phyloP scores from a whole-genome alignment of 2,113 vertebrate genomes.

The Hippoglossus stenolepis region DNA sequence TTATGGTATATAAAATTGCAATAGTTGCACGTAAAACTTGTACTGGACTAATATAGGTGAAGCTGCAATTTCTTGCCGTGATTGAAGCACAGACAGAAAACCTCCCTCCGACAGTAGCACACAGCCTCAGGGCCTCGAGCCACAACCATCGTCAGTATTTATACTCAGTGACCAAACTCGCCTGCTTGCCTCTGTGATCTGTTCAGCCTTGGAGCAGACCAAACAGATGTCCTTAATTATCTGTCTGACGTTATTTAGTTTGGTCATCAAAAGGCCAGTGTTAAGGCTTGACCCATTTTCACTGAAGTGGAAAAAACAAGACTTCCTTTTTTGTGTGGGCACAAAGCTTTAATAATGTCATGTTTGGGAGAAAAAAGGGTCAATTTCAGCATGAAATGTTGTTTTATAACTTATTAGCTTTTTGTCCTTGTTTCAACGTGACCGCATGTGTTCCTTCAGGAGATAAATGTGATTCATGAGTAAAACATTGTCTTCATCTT shows the following conservation, averaged over 20 bases:
- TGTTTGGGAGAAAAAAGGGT: no score
- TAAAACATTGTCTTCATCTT: no score
- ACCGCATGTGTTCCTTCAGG: neutral
- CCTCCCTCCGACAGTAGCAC: neutral
- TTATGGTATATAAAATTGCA: no score
- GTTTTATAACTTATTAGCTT: no score
- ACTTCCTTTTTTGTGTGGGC: neutral
- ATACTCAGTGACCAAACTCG: neutral
- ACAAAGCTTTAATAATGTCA: neutral
- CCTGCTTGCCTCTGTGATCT: neutral
- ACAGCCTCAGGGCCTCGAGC: neutral
- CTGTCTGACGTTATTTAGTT: neutral
- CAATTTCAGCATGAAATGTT: no score
- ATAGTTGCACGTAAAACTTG: no score
- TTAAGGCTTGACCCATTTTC: constrained; percentile 13
- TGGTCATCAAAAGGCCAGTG: neutral
- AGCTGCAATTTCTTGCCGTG: no score
- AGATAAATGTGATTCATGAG: neutral
- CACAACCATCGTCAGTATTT: neutral
- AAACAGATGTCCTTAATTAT: constrained; percentile 25
- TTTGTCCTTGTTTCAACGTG: neutral
- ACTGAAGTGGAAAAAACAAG: neutral
- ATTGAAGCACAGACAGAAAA: no score
- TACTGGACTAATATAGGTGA: no score
- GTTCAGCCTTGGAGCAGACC: neutral